Evolutionary conservation across 2,797 vertebrate genomes (phyloP).

Genomic region (Mastacembelus armatus): DNA sequence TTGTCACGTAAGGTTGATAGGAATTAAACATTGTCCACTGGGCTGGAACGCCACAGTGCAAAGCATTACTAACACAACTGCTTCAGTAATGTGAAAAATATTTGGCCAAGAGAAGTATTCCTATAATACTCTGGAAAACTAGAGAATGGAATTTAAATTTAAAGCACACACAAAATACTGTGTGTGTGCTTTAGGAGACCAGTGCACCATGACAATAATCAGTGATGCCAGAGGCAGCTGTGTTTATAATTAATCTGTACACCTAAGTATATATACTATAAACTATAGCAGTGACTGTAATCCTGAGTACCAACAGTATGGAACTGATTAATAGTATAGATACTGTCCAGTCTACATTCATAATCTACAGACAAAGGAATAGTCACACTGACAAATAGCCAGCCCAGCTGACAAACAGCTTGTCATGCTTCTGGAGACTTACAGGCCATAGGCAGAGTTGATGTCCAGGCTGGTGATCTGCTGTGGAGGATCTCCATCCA

Average conservation of each 20-base stretch:
- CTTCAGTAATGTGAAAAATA: no score
- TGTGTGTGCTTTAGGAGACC: no score
- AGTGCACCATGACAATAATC: no score
- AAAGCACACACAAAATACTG: no score
- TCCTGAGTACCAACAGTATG: neutral
- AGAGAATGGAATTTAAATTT: no score
- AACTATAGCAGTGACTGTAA: neutral
- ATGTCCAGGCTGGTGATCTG: slow-evolving; percentile 95
- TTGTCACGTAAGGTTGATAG: neutral
- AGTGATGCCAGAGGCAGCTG: no score
- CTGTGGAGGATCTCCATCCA: slow-evolving; percentile 95
- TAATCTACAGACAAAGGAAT: neutral
- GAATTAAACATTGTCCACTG: no score
- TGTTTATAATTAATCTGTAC: neutral
- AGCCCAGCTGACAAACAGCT: neutral
- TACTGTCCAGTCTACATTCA: neutral
- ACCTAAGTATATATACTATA: neutral
- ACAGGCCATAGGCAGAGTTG: slow-evolving; percentile 98
- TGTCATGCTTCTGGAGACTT: slow-evolving; percentile 75
- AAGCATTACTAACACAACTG: no score
- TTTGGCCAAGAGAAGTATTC: no score
- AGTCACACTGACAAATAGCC: neutral
- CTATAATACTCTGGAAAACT: no score
- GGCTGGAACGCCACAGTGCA: no score
- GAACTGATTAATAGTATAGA: neutral